Evolutionary conservation across 2,797 vertebrate genomes (phyloP).

Genomic region (Cyclopterus lumpus): DNA sequence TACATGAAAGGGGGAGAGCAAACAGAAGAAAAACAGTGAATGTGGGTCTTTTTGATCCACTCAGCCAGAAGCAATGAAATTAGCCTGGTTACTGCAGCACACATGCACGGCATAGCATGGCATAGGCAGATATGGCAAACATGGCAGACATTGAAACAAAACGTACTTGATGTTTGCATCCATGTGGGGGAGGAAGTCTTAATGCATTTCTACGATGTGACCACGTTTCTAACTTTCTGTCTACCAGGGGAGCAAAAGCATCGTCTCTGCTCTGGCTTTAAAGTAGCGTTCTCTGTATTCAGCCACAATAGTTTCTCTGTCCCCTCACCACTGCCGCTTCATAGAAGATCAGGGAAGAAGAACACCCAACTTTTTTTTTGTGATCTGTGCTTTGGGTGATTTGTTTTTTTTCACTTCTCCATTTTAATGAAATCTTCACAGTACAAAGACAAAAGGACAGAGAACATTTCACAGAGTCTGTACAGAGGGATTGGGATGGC

Average conservation of each 20-base stretch:
- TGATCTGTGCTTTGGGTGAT: constrained; percentile 30
- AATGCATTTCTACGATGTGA: constrained; percentile 55
- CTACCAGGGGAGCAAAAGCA: constrained; percentile 40
- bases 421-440: constrained; percentile 52
- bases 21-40: constrained; percentile 60
- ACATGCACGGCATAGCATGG: constrained; percentile 67
- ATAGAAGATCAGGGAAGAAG: constrained; percentile 28
- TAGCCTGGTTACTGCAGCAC: constrained; percentile 63
- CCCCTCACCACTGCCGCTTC: constrained; percentile 11
- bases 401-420: constrained; percentile 37
- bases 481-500: constrained; percentile 60
- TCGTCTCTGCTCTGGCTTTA: constrained; percentile 22
- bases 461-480: constrained; percentile 43
- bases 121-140: constrained; percentile 68
- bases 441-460: constrained; percentile 67
- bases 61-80: constrained; percentile 75
- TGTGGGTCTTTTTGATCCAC: constrained; percentile 73
- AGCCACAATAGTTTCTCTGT: constrained; percentile 18
- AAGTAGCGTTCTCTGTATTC: constrained; percentile 49
- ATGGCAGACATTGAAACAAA: constrained; percentile 65
- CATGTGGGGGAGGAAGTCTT: constrained; percentile 57
- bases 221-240: constrained; percentile 57
- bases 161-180: constrained; percentile 58
- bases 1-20: constrained; percentile 67
- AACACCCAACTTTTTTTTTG: constrained; percentile 32